Percentiles rank a stretch among this genome's conserved stretches.
phyloP scores from a whole-genome alignment of 2,797 vertebrate genomes.

The Chelonia mydas region DNA sequence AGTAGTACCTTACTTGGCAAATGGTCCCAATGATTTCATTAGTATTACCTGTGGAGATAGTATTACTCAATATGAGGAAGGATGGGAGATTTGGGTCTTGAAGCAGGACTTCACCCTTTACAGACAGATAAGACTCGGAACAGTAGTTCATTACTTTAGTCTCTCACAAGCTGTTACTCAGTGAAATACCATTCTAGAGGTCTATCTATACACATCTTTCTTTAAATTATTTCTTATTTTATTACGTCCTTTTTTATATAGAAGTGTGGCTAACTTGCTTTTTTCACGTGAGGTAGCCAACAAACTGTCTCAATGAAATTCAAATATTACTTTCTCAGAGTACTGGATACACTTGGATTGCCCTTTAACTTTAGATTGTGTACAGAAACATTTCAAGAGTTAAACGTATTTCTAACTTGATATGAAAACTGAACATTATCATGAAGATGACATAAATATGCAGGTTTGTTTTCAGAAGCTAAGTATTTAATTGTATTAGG shows the following conservation, averaged over 20 bases:
- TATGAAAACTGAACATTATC: constrained; percentile 31
- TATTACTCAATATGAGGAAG: neutral
- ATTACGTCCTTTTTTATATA: neutral
- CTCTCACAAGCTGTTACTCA: neutral
- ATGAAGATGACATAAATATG: constrained; percentile 41
- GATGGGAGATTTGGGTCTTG: neutral
- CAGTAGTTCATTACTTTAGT: neutral
- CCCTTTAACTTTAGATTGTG: constrained; percentile 16
- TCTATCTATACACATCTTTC: neutral
- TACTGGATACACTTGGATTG: neutral
- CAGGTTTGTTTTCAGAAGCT: constrained; percentile 47
- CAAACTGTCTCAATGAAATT: neutral
- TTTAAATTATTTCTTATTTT: neutral
- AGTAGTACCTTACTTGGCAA: neutral
- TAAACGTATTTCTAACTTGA: constrained; percentile 19
- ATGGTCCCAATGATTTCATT: neutral
- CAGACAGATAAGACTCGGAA: neutral
- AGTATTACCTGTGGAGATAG: neutral
- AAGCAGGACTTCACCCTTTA: neutral
- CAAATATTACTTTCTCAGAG: constrained; percentile 17
- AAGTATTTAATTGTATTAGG: constrained; percentile 54
- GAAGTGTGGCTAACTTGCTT: neutral
- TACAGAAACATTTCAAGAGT: constrained; percentile 1
- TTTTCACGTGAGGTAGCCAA: constrained; percentile 6
- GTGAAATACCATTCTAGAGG: neutral